Percentiles rank a stretch among this genome's conserved stretches.
These are phyloP conservation scores for Orientallactaga bullata DNA, from an alignment of 2,113 vertebrate genomes.

Conservation along the genomic window DNA sequence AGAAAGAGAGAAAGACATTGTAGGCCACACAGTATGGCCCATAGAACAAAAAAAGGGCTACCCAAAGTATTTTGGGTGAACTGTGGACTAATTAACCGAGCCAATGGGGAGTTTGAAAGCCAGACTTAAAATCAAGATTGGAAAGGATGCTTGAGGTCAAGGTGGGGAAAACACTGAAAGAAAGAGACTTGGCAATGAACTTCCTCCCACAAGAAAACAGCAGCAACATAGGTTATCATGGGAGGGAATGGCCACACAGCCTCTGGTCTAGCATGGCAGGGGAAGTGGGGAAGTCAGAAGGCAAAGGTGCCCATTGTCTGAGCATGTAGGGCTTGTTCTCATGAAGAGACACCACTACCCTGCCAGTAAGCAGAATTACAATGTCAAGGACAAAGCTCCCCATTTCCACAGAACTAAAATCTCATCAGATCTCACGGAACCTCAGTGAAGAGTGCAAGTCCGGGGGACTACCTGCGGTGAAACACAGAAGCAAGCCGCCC, in stretches of 20 bases:
- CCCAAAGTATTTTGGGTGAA: neutral
- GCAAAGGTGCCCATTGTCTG: neutral
- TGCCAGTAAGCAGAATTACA: neutral
- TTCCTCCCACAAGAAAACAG: neutral
- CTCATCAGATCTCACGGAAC: neutral
- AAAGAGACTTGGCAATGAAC: neutral
- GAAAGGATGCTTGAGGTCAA: neutral
- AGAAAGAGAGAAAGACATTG: neutral
- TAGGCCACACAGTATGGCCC: neutral
- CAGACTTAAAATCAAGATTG: neutral
- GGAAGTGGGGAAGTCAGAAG: neutral
- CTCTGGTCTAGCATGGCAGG: neutral
- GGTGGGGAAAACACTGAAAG: neutral
- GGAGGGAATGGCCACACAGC: neutral
- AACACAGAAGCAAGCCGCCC: neutral
- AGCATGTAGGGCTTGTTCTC: neutral
- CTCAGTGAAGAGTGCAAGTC: neutral
- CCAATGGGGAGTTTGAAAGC: neutral
- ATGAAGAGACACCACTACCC: neutral
- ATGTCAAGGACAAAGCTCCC: neutral
- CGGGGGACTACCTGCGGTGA: neutral
- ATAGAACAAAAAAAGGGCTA: conserved; percentile 20
- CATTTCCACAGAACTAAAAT: neutral
- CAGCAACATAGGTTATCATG: neutral
- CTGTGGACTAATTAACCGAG: neutral